Evolutionary conservation across 2,888 invertebrate genomes (phyloP).

Genomic region (Polymixis flavicincta): DNA sequence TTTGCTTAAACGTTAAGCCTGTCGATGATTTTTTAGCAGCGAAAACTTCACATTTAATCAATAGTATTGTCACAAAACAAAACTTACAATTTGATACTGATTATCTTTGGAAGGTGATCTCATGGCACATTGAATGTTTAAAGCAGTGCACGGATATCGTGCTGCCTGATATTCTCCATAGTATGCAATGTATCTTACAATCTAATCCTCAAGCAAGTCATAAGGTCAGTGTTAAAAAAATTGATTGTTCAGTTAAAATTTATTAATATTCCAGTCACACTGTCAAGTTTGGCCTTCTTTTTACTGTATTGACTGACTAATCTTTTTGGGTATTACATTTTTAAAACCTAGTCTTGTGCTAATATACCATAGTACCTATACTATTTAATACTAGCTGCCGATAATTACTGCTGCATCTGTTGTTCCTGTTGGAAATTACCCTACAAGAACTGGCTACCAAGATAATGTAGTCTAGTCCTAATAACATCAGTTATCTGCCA

Average conservation of each 20-base stretch:
- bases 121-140: slow-evolving; percentile 86
- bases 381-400: not conserved
- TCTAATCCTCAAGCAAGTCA: slow-evolving; percentile 73
- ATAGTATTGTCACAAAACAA: slow-evolving; percentile 89
- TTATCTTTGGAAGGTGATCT: slow-evolving; percentile 78
- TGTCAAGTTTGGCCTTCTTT: not conserved
- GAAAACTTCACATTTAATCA: slow-evolving; percentile 91
- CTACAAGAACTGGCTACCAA: no score
- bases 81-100: slow-evolving; percentile 83
- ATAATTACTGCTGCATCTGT: no score
- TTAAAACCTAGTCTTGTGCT: not conserved
- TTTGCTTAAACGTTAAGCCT: slow-evolving; percentile 83
- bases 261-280: not conserved
- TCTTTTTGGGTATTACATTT: not conserved
- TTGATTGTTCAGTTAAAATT: not conserved
- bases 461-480: no score
- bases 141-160: slow-evolving; percentile 83
- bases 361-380: not conserved
- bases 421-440: no score
- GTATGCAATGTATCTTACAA: slow-evolving; percentile 83
- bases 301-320: not conserved
- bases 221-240: slow-evolving; percentile 72
- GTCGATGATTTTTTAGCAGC: slow-evolving; percentile 89
- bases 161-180: slow-evolving; percentile 85
- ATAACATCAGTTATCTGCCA: no score